Percentiles rank a stretch among this genome's conserved stretches.
Conservation (phyloP, 2,113 vertebrate genomes). For the Henicopernis longicauda region DNA sequence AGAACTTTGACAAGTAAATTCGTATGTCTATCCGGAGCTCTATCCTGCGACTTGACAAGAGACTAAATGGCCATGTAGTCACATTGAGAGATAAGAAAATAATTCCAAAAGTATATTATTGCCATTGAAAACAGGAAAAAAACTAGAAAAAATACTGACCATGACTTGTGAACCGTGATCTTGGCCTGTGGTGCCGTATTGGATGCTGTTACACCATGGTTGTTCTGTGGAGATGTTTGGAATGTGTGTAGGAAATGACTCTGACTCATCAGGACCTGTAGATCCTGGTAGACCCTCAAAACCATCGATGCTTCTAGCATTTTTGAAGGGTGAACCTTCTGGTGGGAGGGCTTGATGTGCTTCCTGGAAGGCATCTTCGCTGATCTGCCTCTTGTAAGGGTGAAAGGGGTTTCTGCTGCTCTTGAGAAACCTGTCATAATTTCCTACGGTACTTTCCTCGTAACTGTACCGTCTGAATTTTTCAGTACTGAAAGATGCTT, state of each 20-base stretch:
- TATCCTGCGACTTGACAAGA: neutral
- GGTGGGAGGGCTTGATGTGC: conserved; percentile 53
- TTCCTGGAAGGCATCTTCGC: conserved; percentile 73
- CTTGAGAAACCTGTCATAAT: conserved; percentile 65
- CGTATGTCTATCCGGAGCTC: neutral
- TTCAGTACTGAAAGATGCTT: conserved; percentile 58
- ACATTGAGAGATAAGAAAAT: neutral
- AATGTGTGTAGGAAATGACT: conserved; percentile 50
- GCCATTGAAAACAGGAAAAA: neutral
- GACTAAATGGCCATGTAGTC: fast-evolving
- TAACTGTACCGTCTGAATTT: conserved; percentile 74
- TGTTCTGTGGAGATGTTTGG: conserved; percentile 61
- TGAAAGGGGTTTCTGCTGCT: conserved; percentile 76
- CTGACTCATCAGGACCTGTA: conserved; percentile 33
- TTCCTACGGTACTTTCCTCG: conserved; percentile 66
- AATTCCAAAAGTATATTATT: neutral
- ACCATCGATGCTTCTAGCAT: conserved; percentile 53
- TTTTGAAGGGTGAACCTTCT: conserved; percentile 71
- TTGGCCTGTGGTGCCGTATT: conserved; percentile 53
- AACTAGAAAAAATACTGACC: conserved; percentile 46
- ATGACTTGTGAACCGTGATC: conserved; percentile 69
- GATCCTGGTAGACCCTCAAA: conserved; percentile 62
- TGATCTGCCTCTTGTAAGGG: conserved; percentile 83
- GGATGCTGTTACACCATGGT: conserved; percentile 69
- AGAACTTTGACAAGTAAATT: neutral